These are phyloP conservation scores for Brenthis ino DNA, from an alignment of 2,888 invertebrate genomes.

Conservation along the genomic window DNA sequence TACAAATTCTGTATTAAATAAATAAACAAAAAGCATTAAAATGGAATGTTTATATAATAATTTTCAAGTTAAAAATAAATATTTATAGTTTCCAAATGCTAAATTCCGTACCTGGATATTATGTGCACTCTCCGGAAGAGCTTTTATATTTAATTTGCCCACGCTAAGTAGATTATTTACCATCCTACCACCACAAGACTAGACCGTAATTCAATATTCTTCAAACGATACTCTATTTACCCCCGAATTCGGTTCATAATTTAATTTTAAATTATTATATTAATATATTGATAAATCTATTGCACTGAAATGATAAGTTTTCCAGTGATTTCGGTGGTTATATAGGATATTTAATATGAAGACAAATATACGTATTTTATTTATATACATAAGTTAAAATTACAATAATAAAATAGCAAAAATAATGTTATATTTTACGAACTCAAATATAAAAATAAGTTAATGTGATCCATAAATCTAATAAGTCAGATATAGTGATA, in stretches of 20 bases:
- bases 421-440: no score
- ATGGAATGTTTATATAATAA: neutral
- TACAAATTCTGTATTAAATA: no score
- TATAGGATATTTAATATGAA: no score
- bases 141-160: slow-evolving; percentile 53
- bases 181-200: slow-evolving; percentile 37
- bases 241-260: slow-evolving; percentile 10
- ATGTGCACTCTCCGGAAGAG: slow-evolving; percentile 47
- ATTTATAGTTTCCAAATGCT: slow-evolving; percentile 1
- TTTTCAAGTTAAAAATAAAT: neutral
- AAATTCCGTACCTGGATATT: slow-evolving; percentile 43
- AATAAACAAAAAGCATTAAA: no score
- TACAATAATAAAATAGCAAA: no score
- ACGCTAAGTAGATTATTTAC: slow-evolving; percentile 48
- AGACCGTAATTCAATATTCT: slow-evolving; percentile 37
- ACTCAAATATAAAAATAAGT: no score
- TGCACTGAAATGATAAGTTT: neutral
- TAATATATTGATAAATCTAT: neutral
- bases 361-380: no score
- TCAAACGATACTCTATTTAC: slow-evolving; percentile 32
- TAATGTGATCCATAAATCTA: no score
- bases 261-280: neutral
- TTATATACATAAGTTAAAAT: no score
- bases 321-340: no score
- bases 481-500: no score